These are phyloP conservation scores for Chaetura pelagica DNA, from an alignment of 2,113 vertebrate genomes.

Conservation along the genomic window DNA sequence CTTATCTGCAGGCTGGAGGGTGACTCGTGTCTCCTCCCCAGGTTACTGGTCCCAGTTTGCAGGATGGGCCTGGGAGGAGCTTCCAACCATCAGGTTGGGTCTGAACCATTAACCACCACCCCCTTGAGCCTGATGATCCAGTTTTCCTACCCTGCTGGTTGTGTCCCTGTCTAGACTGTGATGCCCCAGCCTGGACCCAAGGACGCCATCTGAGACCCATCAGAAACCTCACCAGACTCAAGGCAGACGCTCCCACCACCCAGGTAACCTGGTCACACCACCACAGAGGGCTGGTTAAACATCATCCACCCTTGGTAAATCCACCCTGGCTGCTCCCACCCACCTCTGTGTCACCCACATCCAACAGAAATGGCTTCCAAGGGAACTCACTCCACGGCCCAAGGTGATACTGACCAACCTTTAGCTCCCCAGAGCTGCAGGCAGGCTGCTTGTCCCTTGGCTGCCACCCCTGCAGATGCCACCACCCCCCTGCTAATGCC, in stretches of 20 bases:
- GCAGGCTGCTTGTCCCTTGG: background rate
- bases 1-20: background rate
- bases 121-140: fast-evolving
- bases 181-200: background rate
- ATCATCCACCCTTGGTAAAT: background rate
- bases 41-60: background rate
- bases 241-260: background rate
- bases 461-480: background rate
- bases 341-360: background rate
- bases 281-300: background rate
- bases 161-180: background rate
- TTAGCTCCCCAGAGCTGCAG: background rate
- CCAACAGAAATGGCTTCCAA: background rate
- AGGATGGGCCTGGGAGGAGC: background rate
- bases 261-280: too few species aligned
- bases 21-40: background rate
- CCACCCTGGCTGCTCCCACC: background rate
- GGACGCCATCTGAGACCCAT: background rate
- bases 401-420: background rate
- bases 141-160: background rate
- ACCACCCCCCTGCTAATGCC: background rate
- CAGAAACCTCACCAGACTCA: background rate
- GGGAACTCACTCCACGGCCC: background rate
- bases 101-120: background rate
- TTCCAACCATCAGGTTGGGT: background rate